Evolutionary conservation across 1,140 invertebrate genomes (phyloP).

Genomic region (Drosophila mayri): DNA sequence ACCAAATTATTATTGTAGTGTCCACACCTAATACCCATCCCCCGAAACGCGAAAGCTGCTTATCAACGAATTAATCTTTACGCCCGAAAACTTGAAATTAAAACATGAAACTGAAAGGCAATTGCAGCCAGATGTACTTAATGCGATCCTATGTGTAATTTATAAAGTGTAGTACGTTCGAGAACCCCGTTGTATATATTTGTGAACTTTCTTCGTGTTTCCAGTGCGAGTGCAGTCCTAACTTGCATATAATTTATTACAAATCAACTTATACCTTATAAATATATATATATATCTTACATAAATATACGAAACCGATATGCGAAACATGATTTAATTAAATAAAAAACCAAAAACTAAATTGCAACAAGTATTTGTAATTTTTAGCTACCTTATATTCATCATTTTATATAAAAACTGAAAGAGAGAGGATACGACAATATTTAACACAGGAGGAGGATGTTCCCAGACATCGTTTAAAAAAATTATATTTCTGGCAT

Average conservation of each 20-base stretch:
- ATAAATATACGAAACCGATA: conserved; percentile 51
- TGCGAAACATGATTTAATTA: conserved; percentile 68
- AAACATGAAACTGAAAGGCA: conserved; percentile 7
- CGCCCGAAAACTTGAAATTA: conserved; percentile 23
- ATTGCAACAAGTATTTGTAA: background rate
- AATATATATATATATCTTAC: conserved; percentile 28
- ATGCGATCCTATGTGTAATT: conserved; percentile 35
- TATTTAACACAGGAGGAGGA: no score
- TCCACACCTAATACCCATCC: conserved; percentile 27
- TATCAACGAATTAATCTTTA: conserved; percentile 74
- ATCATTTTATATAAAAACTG: no score
- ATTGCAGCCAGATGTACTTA: conserved; percentile 63
- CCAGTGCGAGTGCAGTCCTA: conserved; percentile 44
- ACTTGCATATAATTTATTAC: conserved; percentile 76
- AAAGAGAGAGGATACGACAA: no score
- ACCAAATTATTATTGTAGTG: conserved; percentile 78
- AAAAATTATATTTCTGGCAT: no score
- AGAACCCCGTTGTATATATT: conserved; percentile 71
- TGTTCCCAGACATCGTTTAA: no score
- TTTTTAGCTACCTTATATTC: no score
- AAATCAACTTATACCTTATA: conserved; percentile 50
- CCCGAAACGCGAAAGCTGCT: conserved; percentile 24
- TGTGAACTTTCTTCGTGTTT: conserved; percentile 61
- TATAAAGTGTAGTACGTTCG: conserved; percentile 41
- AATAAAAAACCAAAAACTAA: conserved; percentile 23